These are phyloP conservation scores for Hylyphantes graminicola DNA, from an alignment of 1,140 invertebrate genomes.

Conservation along the genomic window DNA sequence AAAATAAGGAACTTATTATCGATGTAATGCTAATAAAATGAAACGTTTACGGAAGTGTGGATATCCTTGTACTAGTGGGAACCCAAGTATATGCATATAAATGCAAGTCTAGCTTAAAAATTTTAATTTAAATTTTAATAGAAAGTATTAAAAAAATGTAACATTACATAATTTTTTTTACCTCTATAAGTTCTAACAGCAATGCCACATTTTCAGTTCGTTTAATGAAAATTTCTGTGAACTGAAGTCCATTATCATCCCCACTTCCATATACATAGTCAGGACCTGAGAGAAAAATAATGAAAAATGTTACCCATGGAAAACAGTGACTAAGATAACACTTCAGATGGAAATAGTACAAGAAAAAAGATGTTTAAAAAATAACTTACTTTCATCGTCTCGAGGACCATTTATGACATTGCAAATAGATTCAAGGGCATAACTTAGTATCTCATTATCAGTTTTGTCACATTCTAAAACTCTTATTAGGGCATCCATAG, in stretches of 20 bases:
- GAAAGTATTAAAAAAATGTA: too few species aligned
- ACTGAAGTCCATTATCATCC: constrained; percentile 85
- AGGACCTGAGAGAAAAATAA: neutral
- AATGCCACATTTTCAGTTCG: constrained; percentile 86
- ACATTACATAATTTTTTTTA: constrained; percentile 32
- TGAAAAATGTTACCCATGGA: neutral
- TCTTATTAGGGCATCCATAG: constrained; percentile 84
- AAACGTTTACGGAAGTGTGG: too few species aligned
- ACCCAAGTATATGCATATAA: too few species aligned
- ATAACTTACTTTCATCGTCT: constrained; percentile 64
- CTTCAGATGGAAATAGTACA: neutral
- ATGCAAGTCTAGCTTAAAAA: too few species aligned
- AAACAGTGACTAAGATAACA: neutral
- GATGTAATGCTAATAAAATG: too few species aligned
- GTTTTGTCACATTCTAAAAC: constrained; percentile 73
- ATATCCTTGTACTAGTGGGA: too few species aligned
- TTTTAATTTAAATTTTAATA: too few species aligned
- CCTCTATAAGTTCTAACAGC: constrained; percentile 89
- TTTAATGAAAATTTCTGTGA: constrained; percentile 99
- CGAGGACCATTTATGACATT: constrained; percentile 89
- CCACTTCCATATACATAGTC: constrained; percentile 40
- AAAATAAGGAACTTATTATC: too few species aligned
- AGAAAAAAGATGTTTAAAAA: constrained; percentile 9
- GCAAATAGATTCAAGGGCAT: constrained; percentile 90
- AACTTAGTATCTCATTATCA: constrained; percentile 91